Evolutionary conservation across 2,888 invertebrate species (phyloP), one percentile per base, ranked within the genome.

Genomic region (Ennomos erosarius): DNA sequence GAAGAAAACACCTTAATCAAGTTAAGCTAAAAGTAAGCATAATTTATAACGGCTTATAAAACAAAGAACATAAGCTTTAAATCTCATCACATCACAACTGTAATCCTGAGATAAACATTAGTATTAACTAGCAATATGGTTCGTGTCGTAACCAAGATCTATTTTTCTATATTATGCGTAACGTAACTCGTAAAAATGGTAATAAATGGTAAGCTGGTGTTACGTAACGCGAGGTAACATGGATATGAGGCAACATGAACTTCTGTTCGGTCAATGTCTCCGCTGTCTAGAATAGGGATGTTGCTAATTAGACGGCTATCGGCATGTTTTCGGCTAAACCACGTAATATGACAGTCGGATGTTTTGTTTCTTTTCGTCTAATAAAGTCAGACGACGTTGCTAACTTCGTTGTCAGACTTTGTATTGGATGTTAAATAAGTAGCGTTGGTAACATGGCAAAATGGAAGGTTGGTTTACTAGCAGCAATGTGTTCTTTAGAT

Each of bases 181-280:
- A 74, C 67, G 68, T 71, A 68, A 71, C 68, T 71, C 74, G 74
- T 82, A 82, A 84, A 81, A 78, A 78, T 60, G 44, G 61, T 56
- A 53, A 58, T 51, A 51, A 51, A 65, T 58, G 52, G 57, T 63
- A 62, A 63, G 56, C 54, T 39, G 38, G 62, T 59, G 74, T 87
- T 83, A 78, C 84, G 83, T 53, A 56, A 56, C 45, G 48, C 39
- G 26, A 43, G 60, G 55, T 55, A 60, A 56, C 42, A 67, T 69
- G 65, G 65, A 16, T 43, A 34, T 76, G 79, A 79, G 71, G 82
- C 78, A 84, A 86, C 74, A 70, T 83, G 82, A 84, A 82, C 85
- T 86, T 82, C 79, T 74, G 68, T 76, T 76, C 78, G 87, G 88
- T 87, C 88, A 89, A 88, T 89, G 89, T 86, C 87, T 75, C 68